These are phyloP conservation scores for Eupsilia transversa DNA, from an alignment of 2,888 invertebrate species.

Conservation along the genomic window DNA sequence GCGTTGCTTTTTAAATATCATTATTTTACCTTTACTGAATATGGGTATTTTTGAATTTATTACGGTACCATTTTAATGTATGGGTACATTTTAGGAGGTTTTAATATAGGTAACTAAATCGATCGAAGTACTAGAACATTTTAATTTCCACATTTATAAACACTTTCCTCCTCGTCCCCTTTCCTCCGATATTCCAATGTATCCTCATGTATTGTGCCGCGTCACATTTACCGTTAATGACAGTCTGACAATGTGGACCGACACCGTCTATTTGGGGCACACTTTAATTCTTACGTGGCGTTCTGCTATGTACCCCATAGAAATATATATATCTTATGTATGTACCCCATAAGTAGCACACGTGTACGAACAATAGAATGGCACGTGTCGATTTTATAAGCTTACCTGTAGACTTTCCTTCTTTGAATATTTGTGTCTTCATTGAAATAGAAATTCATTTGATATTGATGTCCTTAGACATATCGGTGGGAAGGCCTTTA, in stretches of 20 bases:
- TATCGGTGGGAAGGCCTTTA: not conserved
- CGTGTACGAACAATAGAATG: not conserved
- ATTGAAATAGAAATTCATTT: too few relatives aligned
- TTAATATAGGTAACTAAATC: not conserved
- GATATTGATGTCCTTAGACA: not conserved
- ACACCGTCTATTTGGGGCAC: constrained; percentile 45
- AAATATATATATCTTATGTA: too few relatives aligned
- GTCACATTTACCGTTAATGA: constrained; percentile 34
- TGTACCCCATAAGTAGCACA: not conserved
- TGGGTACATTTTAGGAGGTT: not conserved
- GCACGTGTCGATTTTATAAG: constrained; percentile 6
- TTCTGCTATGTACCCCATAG: not conserved
- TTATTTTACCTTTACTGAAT: not conserved
- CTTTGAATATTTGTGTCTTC: not conserved
- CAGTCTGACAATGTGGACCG: constrained; percentile 35
- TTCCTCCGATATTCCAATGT: not conserved
- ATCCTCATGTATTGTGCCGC: constrained; percentile 5
- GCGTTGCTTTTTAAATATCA: not conserved
- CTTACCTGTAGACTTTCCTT: not conserved
- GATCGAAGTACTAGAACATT: too few relatives aligned
- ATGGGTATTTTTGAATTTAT: not conserved
- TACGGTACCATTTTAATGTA: not conserved
- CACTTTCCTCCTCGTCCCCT: not conserved
- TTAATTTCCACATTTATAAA: not conserved
- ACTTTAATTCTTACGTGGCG: constrained; percentile 43